Evolutionary conservation across 2,797 vertebrate species (phyloP), one percentile per base, ranked within the genome.

Genomic region (Chaetodon trifasciatus): DNA sequence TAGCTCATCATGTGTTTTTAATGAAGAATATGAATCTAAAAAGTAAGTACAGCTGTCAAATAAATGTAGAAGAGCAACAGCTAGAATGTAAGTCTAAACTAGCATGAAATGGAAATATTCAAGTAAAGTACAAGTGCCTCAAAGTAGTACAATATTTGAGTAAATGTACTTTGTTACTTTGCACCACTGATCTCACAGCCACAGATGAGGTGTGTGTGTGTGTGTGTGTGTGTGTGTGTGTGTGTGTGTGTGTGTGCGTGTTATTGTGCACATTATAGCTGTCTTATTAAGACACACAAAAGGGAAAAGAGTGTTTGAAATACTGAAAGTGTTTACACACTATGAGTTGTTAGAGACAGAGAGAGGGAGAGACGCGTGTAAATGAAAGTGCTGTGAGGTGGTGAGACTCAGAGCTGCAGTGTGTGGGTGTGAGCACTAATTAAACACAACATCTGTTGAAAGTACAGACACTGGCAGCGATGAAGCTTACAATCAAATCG

Each of bases 381-480:
- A 85, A 73, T 28, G 60, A 49, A 86, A 70, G 86, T 82, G 90
- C 71, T 76, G 65, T 64, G 74, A 86, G 64, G 83, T 58, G 78
- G 72, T 76, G 84, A 82, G 81, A 86, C 61, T 56, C 37, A 4
- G 52, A n/a, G 81, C 82, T 49, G 78, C 81, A 83, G 72, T 62
- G 80, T 85, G 86, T 79, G 79, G 86, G 91, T 90, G 94, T 79
- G 69, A 95, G 90, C 88, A 82, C 87, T 95, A 94, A 95, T 96
- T 94, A 95, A 94, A 94, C 80, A 86, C 77, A 89, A 87, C 91
- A 94, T 94, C 89, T 94, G 91, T 83, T 83, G 70, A 71, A 89
- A 84, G 83, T 46, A 46, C 70, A 81, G 64, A 68, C 82, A 75
- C 52, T 70, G 72, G 86, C 81, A 89, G 86, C 66, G 67, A 70